phyloP scores from a whole-genome alignment of 2,113 vertebrate species.

The Indicator maculatus region DNA sequence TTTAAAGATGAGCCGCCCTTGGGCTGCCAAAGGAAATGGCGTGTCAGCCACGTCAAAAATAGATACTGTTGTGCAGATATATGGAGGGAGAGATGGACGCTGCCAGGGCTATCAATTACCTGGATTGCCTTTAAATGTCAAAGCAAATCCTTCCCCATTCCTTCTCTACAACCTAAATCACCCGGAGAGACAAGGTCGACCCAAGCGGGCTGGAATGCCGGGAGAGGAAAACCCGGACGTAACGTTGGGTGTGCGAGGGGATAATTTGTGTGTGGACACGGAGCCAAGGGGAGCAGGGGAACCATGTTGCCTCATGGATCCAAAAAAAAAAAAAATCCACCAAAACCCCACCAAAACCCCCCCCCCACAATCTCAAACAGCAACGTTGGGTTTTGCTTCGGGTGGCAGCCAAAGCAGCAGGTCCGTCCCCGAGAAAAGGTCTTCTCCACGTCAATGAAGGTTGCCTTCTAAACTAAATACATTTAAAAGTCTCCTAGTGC shows the following conservation, averaged over 20 bases:
- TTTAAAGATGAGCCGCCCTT: slow-evolving; percentile 79
- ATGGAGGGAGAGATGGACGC: slow-evolving; percentile 79
- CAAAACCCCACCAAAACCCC: too few species aligned
- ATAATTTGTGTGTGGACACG: background rate
- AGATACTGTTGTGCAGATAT: slow-evolving; percentile 84
- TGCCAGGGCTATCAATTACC: slow-evolving; percentile 80
- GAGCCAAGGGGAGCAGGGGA: too few species aligned
- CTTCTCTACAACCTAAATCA: slow-evolving; percentile 84
- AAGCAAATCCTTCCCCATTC: slow-evolving; percentile 82
- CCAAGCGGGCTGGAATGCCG: slow-evolving; percentile 72
- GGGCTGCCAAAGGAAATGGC: slow-evolving; percentile 82
- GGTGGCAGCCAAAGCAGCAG: background rate
- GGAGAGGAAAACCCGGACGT: slow-evolving; percentile 17
- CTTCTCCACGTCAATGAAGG: background rate
- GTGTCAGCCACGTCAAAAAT: slow-evolving; percentile 83
- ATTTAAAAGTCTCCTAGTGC: background rate
- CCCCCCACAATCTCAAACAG: background rate
- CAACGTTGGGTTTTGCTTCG: background rate
- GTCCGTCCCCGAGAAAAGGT: background rate
- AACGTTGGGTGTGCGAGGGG: background rate
- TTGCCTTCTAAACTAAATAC: too few species aligned
- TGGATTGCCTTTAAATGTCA: slow-evolving; percentile 87
- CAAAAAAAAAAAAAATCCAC: too few species aligned
- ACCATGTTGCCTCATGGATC: too few species aligned
- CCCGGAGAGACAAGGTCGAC: slow-evolving; percentile 75